Evolutionary conservation across 30 jellyfish, hydroid and myxozoan species (phyloP), one percentile per base, ranked within the genome.

Genomic region (Aurelia aurita): DNA sequence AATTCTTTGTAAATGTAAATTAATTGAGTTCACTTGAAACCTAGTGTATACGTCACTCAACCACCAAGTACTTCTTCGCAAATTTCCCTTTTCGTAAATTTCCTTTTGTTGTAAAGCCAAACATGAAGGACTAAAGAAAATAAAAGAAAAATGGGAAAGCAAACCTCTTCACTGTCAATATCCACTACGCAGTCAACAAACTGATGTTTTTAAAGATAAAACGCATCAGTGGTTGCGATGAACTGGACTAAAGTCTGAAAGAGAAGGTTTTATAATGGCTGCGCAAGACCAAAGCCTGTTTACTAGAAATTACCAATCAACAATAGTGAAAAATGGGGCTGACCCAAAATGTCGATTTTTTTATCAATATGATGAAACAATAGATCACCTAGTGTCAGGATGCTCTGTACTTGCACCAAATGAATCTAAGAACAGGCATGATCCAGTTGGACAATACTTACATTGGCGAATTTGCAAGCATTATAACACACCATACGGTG

Each of bases 261-360:
- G n/a, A n/a, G n/a, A n/a, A n/a, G n/a, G n/a, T n/a, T n/a, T n/a
- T 65, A 26, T 44, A 65, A 22, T 49, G 28, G 82, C 82, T 14
- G 67, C 67, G 19, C 82, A 70, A 44, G 82, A 39, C 61, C 67
- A 70, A 44, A 35, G 21, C 5, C 59, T 70, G 66, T 23, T 49
- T 21, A 61, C 89, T 4, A 20, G 79, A 58, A 77, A 77, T 69
- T 58, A 61, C 66, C 78, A 15, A 62, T 67, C 79, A n/a, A 58
- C 31, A 9, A 43, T 77, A 9, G 4, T 61, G 58, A 18, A 32
- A 31, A 74, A 45, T 45, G 86, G 86, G 11, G 54, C 47, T n/a
- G 63, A 70, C 83, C 83, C 83, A 70, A 34, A 70, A 21, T 70
- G 83, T 46, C 9, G 83, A 43, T 45, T 21, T 43, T 70, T 26